Base-by-base conservation (phyloP, 1,140 invertebrate species). In the Dinoponera quadriceps region DNA sequence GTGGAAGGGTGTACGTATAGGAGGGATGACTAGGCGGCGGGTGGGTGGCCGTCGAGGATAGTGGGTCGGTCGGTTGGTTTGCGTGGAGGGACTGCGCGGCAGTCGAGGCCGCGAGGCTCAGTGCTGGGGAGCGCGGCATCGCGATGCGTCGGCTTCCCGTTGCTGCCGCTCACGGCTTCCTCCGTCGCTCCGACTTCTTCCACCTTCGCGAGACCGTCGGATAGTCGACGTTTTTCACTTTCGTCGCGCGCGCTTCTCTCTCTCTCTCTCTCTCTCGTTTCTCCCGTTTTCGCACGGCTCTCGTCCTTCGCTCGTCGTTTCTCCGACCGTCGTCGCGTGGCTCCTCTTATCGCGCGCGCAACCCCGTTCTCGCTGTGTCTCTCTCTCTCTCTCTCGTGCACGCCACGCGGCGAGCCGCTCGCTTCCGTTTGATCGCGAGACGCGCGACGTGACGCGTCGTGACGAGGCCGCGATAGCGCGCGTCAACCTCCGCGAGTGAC, bases 81-180 rank as follows among this genome's bases (percentile, higher is more conserved):
- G 93, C 92, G 92, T 93, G 90, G 90, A 91, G 87, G 84, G 89
- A 89, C 89, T 94, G 94, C 93, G 93, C 93, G 90, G 84, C 91
- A 91, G 91, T 90, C 90, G 92, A 93, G 91, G 91, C 90, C 90
- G 90, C 91, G 87, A 91, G 90, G 91, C 91, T 92, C 91, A 94
- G 93, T 93, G 91, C 91, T 92, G 88, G 91, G 85, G 90, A 93
- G 90, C 91, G 92, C 92, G 91, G 91, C 92, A 89, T 85, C 92
- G 92, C 91, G 93, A 94, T 94, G 94, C 91, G 92, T 94, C 90
- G 92, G 84, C 84, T 88, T 88, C 87, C 85, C 87, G 86, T 85
- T 86, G 90, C 89, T 91, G 89, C 89, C 87, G 86, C 66, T 82
- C 49, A 84, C 88, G 85, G 85, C 75, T 77, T 86, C 82, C 86